Conservation (phyloP, 2,888 invertebrate genomes). For the Allygus modestus region DNA sequence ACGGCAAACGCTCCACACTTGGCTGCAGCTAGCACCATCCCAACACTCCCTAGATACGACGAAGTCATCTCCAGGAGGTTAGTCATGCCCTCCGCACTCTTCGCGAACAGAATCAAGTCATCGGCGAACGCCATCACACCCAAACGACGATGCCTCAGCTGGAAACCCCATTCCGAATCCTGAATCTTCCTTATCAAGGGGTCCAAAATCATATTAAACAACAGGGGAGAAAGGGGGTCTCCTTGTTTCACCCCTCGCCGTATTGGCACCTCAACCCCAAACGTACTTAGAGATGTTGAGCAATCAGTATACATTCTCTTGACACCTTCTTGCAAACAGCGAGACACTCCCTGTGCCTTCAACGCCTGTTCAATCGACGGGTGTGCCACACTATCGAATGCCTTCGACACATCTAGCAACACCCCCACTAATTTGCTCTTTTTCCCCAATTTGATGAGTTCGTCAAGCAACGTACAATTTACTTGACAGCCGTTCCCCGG, state of each 20-base stretch:
- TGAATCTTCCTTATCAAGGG: too few species aligned
- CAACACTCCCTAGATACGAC: too few species aligned
- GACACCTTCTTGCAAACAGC: too few species aligned
- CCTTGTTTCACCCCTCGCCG: slow-evolving; percentile 66
- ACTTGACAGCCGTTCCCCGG: slow-evolving; percentile 69
- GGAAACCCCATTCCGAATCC: too few species aligned
- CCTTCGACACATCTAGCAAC: slow-evolving; percentile 68
- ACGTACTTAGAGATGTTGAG: background rate
- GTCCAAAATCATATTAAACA: slow-evolving; percentile 66
- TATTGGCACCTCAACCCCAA: background rate
- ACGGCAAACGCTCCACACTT: too few species aligned
- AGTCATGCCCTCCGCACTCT: too few species aligned
- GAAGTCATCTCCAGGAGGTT: too few species aligned
- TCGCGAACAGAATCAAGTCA: too few species aligned
- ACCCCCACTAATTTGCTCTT: slow-evolving; percentile 49
- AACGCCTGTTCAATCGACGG: slow-evolving; percentile 57
- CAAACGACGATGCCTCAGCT: too few species aligned
- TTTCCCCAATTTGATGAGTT: slow-evolving; percentile 54
- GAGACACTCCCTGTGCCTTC: slow-evolving; percentile 35
- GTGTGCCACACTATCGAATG: slow-evolving; percentile 70
- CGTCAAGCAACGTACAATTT: slow-evolving; percentile 64
- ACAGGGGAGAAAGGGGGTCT: slow-evolving; percentile 65
- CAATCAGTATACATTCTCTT: too few species aligned
- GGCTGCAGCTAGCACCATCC: too few species aligned
- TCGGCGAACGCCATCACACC: too few species aligned